phyloP scores from a whole-genome alignment of 2,888 invertebrate species.

The Tetheella fluctuosa region DNA sequence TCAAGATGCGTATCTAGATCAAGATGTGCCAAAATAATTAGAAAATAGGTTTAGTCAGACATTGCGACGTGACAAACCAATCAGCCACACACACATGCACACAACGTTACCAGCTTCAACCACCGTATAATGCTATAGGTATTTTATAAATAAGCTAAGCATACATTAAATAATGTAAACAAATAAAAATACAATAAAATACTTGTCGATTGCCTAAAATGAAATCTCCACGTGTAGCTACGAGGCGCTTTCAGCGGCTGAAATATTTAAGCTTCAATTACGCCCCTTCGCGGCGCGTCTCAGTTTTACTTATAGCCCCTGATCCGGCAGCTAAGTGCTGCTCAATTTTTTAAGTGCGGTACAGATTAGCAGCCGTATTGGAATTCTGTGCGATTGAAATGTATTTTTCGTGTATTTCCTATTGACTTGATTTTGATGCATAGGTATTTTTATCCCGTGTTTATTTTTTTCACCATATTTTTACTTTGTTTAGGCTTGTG shows the following conservation, averaged over 20 bases:
- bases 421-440: neutral
- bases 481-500: too few relatives aligned
- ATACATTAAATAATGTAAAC: too few relatives aligned
- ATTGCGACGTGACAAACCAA: too few relatives aligned
- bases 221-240: neutral
- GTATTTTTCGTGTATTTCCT: neutral
- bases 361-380: conserved; percentile 3
- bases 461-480: too few relatives aligned
- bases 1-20: too few relatives aligned
- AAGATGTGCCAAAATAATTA: too few relatives aligned
- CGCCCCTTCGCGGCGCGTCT: neutral
- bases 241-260: neutral
- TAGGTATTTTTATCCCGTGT: neutral
- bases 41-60: too few relatives aligned
- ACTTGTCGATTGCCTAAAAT: neutral
- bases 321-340: conserved; percentile 1
- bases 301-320: conserved; percentile 3
- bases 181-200: neutral
- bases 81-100: too few relatives aligned
- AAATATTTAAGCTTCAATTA: conserved; percentile 13
- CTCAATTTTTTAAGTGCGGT: neutral
- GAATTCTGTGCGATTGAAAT: neutral
- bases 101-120: too few relatives aligned
- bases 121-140: too few relatives aligned
- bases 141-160: too few relatives aligned